Evolutionary conservation across 2,113 vertebrate species (phyloP).

Genomic region (Podiceps cristatus): DNA sequence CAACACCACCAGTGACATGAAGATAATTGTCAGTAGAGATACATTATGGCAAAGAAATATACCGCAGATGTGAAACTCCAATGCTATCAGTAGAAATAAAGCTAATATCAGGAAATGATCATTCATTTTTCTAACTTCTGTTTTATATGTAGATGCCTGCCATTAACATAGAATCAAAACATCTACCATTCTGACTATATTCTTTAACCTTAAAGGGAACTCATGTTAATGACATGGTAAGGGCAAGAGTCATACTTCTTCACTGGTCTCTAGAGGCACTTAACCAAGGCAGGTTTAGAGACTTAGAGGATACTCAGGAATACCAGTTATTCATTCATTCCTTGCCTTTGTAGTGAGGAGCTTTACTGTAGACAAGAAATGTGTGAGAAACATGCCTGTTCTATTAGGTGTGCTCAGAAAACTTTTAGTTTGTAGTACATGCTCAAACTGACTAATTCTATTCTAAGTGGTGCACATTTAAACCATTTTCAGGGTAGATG

Average conservation of each 20-base stretch:
- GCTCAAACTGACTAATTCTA: neutral
- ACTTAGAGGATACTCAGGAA: neutral
- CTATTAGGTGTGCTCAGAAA: neutral
- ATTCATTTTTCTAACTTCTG: neutral
- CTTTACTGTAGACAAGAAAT: neutral
- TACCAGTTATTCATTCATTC: neutral
- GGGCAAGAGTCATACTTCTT: neutral
- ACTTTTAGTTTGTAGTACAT: neutral
- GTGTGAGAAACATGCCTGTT: neutral
- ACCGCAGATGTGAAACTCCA: neutral
- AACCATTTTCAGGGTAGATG: neutral
- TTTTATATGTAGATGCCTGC: rapidly evolving
- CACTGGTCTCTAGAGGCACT: neutral
- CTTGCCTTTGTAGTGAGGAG: neutral
- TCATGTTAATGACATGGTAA: neutral
- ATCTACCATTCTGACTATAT: neutral
- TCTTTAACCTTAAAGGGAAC: neutral
- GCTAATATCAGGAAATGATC: neutral
- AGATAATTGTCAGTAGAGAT: neutral
- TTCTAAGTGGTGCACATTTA: neutral
- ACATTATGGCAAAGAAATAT: neutral
- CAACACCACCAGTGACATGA: neutral
- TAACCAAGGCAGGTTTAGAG: neutral
- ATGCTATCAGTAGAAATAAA: neutral
- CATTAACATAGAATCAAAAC: neutral